Evolutionary conservation across 2,113 vertebrate species (phyloP).

Genomic region (Heterochromis multidens): DNA sequence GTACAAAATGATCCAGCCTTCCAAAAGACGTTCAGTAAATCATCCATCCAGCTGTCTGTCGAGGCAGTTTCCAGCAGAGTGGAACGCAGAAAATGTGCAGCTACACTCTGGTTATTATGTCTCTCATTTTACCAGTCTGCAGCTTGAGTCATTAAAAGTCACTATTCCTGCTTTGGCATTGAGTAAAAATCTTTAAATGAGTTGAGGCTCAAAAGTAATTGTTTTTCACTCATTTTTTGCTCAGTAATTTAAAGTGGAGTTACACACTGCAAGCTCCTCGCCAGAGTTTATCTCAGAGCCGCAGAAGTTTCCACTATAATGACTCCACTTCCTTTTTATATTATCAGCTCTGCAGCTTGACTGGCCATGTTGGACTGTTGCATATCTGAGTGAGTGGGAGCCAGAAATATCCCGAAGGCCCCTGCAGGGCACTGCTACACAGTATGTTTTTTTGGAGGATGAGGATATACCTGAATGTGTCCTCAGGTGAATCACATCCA

Average conservation of each 20-base stretch:
- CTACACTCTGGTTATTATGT: slow-evolving; percentile 11
- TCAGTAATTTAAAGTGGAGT: slow-evolving; percentile 6
- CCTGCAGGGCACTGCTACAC: background rate
- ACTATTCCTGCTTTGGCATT: background rate
- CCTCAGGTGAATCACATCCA: background rate
- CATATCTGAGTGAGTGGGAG: background rate
- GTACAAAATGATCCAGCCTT: background rate
- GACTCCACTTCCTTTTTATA: background rate
- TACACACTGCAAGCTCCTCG: background rate
- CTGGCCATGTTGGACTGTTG: background rate
- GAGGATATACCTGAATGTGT: background rate
- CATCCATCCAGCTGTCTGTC: background rate
- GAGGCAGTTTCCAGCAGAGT: background rate
- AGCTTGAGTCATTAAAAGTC: background rate
- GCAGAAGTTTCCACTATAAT: slow-evolving; percentile 33
- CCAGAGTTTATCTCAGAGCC: slow-evolving; percentile 38
- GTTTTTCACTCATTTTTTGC: background rate
- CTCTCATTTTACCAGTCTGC: slow-evolving; percentile 7
- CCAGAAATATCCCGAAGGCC: background rate
- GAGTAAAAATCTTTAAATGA: slow-evolving; percentile 4
- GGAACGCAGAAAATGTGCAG: background rate
- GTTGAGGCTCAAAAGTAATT: slow-evolving; percentile 4
- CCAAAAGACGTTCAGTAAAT: slow-evolving; percentile 19
- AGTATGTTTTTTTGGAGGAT: background rate
- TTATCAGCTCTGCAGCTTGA: background rate